Percentiles rank a stretch among this genome's conserved stretches.
phyloP scores from a whole-genome alignment of 2,113 vertebrate genomes.

The Pedionomus torquatus region DNA sequence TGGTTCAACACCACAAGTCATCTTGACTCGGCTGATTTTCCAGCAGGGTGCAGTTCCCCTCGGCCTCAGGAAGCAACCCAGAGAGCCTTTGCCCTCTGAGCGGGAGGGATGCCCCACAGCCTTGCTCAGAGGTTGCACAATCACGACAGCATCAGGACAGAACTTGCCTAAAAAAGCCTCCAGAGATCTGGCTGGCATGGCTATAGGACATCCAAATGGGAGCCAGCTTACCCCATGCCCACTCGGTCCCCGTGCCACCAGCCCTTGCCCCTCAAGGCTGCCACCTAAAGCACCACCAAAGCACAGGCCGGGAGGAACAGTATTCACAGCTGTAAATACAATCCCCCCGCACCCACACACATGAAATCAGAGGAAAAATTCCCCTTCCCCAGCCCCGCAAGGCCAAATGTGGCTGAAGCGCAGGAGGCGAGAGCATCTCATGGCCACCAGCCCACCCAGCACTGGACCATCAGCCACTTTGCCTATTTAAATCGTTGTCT shows the following conservation, averaged over 20 bases:
- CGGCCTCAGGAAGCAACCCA: too few relatives aligned
- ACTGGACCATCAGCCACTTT: rapidly evolving
- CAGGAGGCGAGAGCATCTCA: rapidly evolving
- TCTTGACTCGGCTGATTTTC: not conserved
- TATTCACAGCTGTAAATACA: rapidly evolving
- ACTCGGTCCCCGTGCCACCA: not conserved
- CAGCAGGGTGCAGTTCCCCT: not conserved
- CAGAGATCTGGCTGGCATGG: rapidly evolving
- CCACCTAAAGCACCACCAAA: rapidly evolving
- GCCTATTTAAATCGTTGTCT: not conserved
- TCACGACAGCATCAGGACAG: rapidly evolving
- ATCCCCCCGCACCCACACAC: rapidly evolving
- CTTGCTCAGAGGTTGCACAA: not conserved
- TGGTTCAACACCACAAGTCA: not conserved
- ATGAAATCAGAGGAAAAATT: not conserved
- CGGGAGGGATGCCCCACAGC: not conserved
- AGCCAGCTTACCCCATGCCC: not conserved
- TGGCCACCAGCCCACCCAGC: not conserved
- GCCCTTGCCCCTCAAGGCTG: not conserved
- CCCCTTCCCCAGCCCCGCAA: rapidly evolving
- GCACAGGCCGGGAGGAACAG: not conserved
- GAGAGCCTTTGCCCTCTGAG: not conserved
- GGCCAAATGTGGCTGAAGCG: rapidly evolving
- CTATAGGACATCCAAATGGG: rapidly evolving
- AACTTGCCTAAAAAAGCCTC: not conserved